These are phyloP conservation scores for Apogon hyalosoma DNA, from an alignment of 2,797 vertebrate genomes.

Conservation along the genomic window DNA sequence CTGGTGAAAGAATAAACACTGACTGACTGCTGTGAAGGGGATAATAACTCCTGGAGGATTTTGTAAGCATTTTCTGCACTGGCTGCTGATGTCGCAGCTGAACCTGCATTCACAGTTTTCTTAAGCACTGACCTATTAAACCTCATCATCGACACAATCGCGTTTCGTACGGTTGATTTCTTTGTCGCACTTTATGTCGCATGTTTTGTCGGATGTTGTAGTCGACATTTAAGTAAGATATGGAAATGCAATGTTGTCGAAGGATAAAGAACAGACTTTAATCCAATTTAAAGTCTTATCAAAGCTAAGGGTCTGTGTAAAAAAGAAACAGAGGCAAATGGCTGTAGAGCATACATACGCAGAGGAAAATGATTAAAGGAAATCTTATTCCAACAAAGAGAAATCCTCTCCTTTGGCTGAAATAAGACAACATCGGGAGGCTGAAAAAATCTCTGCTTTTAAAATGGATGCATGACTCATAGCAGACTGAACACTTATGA, in stretches of 20 bases:
- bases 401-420: slow-evolving; percentile 40
- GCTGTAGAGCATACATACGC: slow-evolving; percentile 10
- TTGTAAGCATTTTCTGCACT: slow-evolving; percentile 28
- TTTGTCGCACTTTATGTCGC: slow-evolving; percentile 35
- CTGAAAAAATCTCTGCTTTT: slow-evolving; percentile 37
- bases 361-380: slow-evolving; percentile 57
- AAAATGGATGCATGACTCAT: slow-evolving; percentile 46
- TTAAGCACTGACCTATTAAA: slow-evolving; percentile 3
- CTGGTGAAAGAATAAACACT: slow-evolving; percentile 64
- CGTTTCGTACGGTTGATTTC: slow-evolving; percentile 27
- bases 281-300: slow-evolving; percentile 71
- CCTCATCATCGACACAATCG: background rate
- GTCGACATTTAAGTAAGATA: slow-evolving; percentile 57
- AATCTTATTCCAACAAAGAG: slow-evolving; percentile 57
- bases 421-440: slow-evolving; percentile 40
- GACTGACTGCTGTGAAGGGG: slow-evolving; percentile 60
- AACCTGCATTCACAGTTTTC: slow-evolving; percentile 21
- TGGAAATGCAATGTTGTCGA: slow-evolving; percentile 64
- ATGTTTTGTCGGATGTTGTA: slow-evolving; percentile 24
- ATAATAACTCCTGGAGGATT: slow-evolving; percentile 61
- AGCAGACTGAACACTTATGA: slow-evolving; percentile 49
- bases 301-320: slow-evolving; percentile 56
- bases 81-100: slow-evolving; percentile 40
- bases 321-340: slow-evolving; percentile 35
- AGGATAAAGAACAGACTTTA: slow-evolving; percentile 46